Conservation (phyloP, 2,797 vertebrate genomes). For the Xiphorhynchus erythropygius region DNA sequence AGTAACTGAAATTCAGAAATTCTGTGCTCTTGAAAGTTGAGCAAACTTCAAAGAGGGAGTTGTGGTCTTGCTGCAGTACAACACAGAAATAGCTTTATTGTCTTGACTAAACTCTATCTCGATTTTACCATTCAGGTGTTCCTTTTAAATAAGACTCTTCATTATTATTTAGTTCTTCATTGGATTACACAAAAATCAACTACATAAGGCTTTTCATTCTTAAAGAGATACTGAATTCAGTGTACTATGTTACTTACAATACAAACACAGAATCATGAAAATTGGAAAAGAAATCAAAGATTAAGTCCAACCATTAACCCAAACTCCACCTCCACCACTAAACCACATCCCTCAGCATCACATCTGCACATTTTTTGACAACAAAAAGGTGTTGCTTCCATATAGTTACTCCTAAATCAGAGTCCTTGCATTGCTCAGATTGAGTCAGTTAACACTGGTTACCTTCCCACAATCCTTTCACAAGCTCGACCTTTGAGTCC, state of each 20-base stretch:
- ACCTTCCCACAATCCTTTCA: neutral
- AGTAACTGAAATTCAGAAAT: neutral
- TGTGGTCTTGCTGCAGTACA: neutral
- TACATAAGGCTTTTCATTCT: neutral
- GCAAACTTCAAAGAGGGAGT: neutral
- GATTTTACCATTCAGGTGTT: neutral
- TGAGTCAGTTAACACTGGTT: neutral
- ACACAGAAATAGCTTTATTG: neutral
- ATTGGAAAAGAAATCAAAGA: neutral
- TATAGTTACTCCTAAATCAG: neutral
- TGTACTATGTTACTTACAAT: fast-evolving
- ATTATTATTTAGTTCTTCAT: neutral
- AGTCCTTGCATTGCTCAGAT: neutral
- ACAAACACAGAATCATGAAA: neutral
- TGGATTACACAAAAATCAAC: neutral
- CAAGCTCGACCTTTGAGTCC: neutral
- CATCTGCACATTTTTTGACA: neutral
- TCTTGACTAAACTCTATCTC: neutral
- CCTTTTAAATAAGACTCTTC: neutral
- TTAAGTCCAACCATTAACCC: neutral
- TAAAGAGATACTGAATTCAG: neutral
- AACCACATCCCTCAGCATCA: neutral
- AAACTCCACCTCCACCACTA: neutral
- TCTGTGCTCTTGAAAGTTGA: neutral
- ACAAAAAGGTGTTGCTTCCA: neutral